Percentiles rank a stretch among this genome's conserved stretches.
phyloP scores from a whole-genome alignment of 53 echinoderm and acorn worm species.

The Glandiceps talaboti region DNA sequence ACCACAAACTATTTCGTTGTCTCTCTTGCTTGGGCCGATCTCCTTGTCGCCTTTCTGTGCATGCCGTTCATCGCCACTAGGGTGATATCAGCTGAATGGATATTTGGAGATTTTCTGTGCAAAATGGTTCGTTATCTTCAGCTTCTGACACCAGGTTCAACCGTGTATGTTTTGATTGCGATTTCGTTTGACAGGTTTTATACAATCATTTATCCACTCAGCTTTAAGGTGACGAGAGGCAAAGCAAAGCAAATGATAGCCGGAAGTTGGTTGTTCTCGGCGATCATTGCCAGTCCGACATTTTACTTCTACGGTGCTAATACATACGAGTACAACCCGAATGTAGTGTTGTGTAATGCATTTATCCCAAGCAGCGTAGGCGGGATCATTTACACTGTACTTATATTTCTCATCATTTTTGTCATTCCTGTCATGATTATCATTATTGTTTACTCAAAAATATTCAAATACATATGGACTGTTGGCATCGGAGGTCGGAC shows the following conservation, averaged over 20 bases:
- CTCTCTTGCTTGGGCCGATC: constrained; percentile 73
- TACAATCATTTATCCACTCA: constrained; percentile 91
- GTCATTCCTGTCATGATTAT: constrained; percentile 48
- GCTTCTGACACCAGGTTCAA: constrained; percentile 56
- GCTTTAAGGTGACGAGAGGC: constrained; percentile 84
- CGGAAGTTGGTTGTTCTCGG: constrained; percentile 58
- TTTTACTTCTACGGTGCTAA: constrained; percentile 56
- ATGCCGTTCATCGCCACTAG: constrained; percentile 60
- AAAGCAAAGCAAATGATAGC: constrained; percentile 78
- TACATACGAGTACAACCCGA: neutral
- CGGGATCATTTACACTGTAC: constrained; percentile 43
- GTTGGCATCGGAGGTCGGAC: constrained; percentile 47
- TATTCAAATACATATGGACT: constrained; percentile 85
- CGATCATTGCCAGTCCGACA: constrained; percentile 54
- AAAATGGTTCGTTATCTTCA: constrained; percentile 70
- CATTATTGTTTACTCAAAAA: constrained; percentile 38
- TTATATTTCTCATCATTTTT: constrained; percentile 39
- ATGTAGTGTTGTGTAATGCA: constrained; percentile 21
- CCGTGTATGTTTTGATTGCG: constrained; percentile 64
- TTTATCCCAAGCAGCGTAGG: constrained; percentile 22
- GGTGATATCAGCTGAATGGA: constrained; percentile 47
- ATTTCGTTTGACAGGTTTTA: constrained; percentile 89
- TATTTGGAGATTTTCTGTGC: constrained; percentile 57
- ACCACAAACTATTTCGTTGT: constrained; percentile 98
- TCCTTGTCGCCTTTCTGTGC: constrained; percentile 69